Percentiles rank a stretch among this genome's conserved stretches.
These are phyloP conservation scores for Triplophysa dalaica DNA, from an alignment of 2,113 vertebrate species.

Conservation along the genomic window DNA sequence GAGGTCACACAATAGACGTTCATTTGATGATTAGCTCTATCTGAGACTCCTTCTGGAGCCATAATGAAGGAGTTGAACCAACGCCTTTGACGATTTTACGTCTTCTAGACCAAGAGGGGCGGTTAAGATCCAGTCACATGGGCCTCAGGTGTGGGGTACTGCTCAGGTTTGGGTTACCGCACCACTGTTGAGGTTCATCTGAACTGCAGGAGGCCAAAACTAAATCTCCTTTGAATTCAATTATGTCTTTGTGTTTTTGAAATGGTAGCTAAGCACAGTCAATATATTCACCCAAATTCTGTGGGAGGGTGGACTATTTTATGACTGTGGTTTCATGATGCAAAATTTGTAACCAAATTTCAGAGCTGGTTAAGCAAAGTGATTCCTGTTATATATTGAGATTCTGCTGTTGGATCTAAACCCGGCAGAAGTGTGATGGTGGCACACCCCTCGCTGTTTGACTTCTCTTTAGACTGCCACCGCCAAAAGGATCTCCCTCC, in stretches of 20 bases:
- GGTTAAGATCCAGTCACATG: constrained; percentile 45
- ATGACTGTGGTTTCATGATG: constrained; percentile 38
- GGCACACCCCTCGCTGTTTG: constrained; percentile 74
- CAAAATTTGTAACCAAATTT: constrained; percentile 23
- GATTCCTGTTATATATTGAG: neutral
- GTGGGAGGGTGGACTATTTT: constrained; percentile 19
- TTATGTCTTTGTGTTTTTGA: constrained; percentile 21
- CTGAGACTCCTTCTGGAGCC: constrained; percentile 55
- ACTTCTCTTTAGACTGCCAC: constrained; percentile 65
- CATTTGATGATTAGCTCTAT: constrained; percentile 54
- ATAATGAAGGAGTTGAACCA: constrained; percentile 51
- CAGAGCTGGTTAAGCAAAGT: constrained; percentile 17
- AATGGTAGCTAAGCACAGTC: constrained; percentile 25
- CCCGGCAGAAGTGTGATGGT: constrained; percentile 77
- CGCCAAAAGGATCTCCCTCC: constrained; percentile 60
- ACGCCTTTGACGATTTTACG: constrained; percentile 59
- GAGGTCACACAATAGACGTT: constrained; percentile 44
- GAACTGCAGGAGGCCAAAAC: constrained; percentile 4
- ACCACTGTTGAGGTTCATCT: neutral
- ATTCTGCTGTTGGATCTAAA: constrained; percentile 70
- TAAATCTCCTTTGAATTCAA: constrained; percentile 37
- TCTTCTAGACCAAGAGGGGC: constrained; percentile 49
- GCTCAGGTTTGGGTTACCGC: constrained; percentile 38
- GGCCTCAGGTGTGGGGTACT: constrained; percentile 5
- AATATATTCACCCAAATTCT: constrained; percentile 23